phyloP scores from a whole-genome alignment of 2,113 vertebrate species.

The Callithrix jacchus region DNA sequence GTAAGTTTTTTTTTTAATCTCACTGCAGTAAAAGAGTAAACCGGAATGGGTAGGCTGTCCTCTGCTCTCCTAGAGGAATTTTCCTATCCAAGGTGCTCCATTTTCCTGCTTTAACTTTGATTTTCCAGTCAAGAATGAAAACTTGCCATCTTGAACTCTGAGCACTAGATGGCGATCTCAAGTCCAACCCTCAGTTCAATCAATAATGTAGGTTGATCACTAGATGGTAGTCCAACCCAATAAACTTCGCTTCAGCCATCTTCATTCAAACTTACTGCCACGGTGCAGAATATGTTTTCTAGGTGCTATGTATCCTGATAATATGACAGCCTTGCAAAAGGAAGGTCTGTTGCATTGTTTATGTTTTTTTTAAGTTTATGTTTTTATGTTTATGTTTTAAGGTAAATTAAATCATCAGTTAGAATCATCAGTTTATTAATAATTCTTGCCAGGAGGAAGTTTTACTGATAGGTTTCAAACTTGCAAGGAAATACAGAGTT shows the following conservation, averaged over 20 bases:
- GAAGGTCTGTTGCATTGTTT: too few species aligned
- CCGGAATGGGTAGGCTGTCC: neutral
- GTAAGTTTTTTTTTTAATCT: conserved; percentile 38
- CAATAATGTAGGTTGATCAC: neutral
- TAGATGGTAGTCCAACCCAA: neutral
- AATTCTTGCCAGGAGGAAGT: neutral
- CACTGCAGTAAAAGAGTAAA: neutral
- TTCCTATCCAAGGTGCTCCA: neutral
- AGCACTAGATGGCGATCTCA: neutral
- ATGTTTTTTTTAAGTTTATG: neutral
- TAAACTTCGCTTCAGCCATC: neutral
- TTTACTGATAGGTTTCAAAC: neutral
- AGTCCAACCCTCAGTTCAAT: neutral
- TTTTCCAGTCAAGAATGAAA: neutral
- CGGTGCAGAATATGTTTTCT: too few species aligned
- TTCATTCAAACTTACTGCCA: neutral
- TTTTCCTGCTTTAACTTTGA: neutral
- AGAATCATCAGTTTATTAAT: neutral
- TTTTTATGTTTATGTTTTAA: neutral
- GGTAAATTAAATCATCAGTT: neutral
- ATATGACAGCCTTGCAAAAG: too few species aligned
- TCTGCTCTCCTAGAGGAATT: neutral
- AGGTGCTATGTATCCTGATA: too few species aligned
- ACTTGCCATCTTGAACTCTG: neutral
- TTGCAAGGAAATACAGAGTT: neutral